Conservation (phyloP, 2,797 vertebrate genomes). For the Tapera naevia region DNA sequence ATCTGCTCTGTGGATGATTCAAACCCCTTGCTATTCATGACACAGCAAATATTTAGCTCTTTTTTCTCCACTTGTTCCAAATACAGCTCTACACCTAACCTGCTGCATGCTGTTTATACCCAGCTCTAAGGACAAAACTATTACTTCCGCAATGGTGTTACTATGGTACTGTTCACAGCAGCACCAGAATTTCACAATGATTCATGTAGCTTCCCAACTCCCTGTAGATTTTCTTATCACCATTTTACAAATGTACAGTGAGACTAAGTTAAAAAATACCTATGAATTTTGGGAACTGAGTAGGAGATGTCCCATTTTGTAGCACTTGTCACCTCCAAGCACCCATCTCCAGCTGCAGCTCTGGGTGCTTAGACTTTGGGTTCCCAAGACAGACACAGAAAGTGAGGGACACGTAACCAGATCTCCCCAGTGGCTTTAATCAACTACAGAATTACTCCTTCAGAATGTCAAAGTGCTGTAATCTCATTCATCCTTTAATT, state of each 20-base stretch:
- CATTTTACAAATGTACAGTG: background rate
- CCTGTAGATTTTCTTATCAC: background rate
- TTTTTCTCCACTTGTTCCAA: background rate
- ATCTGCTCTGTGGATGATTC: background rate
- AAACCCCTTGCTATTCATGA: background rate
- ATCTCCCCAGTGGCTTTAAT: background rate
- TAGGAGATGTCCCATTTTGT: background rate
- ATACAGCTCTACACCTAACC: background rate
- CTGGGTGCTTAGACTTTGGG: background rate
- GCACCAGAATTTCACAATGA: background rate
- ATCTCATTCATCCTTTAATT: conserved; percentile 22
- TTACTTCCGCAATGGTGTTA: background rate
- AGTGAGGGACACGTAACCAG: background rate
- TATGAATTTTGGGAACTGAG: background rate
- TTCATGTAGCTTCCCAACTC: background rate
- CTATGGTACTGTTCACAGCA: background rate
- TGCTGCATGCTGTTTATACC: background rate
- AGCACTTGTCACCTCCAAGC: background rate
- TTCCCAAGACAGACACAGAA: background rate
- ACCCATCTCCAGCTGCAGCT: background rate
- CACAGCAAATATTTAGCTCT: background rate
- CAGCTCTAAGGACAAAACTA: background rate
- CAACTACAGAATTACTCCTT: background rate
- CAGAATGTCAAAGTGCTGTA: background rate
- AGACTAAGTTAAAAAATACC: background rate